A percentile compares a stretch with the other conserved stretches of the same genome.
phyloP scores from a whole-genome alignment of 1,140 invertebrate genomes.

The Drosophila hydei region DNA sequence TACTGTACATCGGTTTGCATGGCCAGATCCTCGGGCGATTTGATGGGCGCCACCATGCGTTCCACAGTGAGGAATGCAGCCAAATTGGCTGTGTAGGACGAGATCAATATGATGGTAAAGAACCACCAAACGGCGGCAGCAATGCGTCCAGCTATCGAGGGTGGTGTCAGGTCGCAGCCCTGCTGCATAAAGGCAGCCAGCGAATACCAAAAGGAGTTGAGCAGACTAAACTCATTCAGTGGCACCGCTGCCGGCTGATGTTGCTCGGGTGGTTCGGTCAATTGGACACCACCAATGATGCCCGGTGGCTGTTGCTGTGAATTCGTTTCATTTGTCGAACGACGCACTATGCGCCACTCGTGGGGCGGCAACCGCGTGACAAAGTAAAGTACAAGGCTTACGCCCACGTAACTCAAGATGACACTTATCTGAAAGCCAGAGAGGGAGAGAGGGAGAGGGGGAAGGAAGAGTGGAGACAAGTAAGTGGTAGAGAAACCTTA shows the following conservation, averaged over 20 bases:
- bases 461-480: too few species aligned
- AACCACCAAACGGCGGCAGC: constrained; percentile 99
- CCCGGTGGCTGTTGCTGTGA: constrained; percentile 75
- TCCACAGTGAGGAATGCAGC: constrained; percentile 98
- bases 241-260: constrained; percentile 31
- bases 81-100: constrained; percentile 98
- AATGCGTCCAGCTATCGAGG: constrained; percentile 93
- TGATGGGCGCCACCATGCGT: constrained; percentile 96
- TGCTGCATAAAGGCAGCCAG: constrained; percentile 99
- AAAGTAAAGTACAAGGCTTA: constrained; percentile 97
- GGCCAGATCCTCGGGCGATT: constrained; percentile 96
- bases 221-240: constrained; percentile 96
- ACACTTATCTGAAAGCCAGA: constrained; percentile 89
- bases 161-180: constrained; percentile 97
- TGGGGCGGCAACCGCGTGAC: constrained; percentile 98
- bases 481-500: neutral
- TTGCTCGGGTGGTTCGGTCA: constrained; percentile 33
- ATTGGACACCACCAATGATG: constrained; percentile 61
- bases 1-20: constrained; percentile 98
- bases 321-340: constrained; percentile 32
- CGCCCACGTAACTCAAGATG: constrained; percentile 97
- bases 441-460: neutral
- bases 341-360: constrained; percentile 92
- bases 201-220: constrained; percentile 98
- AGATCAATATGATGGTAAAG: constrained; percentile 98